These are phyloP conservation scores for Natrix natrix DNA, from an alignment of 2,797 vertebrate species.

Conservation along the genomic window DNA sequence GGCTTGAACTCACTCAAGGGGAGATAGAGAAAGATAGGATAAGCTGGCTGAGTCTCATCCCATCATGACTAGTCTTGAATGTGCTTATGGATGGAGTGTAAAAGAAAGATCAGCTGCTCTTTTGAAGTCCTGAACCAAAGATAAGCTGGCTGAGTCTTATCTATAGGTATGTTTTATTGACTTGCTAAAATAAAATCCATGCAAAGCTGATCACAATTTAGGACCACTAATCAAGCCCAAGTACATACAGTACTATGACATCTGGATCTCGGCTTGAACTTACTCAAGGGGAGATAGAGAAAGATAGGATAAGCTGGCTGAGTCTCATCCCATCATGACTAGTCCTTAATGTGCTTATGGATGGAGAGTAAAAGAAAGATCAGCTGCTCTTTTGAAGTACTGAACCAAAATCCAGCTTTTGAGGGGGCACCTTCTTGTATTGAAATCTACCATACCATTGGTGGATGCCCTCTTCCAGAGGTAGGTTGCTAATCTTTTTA, in stretches of 20 bases:
- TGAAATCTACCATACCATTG: background rate
- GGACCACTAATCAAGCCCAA: background rate
- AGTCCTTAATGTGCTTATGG: background rate
- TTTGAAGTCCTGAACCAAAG: background rate
- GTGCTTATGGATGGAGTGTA: background rate
- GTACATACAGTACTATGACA: background rate
- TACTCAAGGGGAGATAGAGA: background rate
- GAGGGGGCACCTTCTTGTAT: background rate
- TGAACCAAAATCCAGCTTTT: background rate
- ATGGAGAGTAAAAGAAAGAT: background rate
- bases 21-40: background rate
- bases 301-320: background rate
- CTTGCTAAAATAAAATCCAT: background rate
- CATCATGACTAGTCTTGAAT: background rate
- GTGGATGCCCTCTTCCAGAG: background rate
- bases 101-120: background rate
- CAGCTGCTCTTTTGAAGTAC: background rate
- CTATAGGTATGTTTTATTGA: background rate
- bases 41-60: background rate
- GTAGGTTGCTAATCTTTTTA: too few species aligned
- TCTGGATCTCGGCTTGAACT: background rate
- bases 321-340: background rate
- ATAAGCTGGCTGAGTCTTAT: too few species aligned
- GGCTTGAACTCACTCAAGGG: background rate
- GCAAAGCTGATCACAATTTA: background rate